These are phyloP conservation scores for Mayetiola destructor DNA, from an alignment of 2,888 invertebrate genomes.

Conservation along the genomic window DNA sequence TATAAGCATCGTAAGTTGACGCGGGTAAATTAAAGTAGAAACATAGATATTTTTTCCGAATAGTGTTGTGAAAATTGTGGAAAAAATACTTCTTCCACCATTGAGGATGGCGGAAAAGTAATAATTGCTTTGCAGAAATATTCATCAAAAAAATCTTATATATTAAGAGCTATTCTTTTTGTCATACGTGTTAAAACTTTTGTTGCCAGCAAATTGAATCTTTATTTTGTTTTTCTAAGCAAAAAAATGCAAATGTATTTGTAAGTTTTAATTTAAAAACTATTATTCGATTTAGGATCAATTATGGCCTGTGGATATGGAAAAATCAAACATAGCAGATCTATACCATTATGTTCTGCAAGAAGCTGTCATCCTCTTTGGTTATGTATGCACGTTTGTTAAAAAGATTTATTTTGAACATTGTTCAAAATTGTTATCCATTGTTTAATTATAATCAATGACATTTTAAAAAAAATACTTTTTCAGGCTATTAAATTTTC, in stretches of 20 bases:
- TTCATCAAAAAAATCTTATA: slow-evolving; percentile 2
- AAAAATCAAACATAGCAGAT: background rate
- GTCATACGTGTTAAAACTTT: slow-evolving; percentile 5
- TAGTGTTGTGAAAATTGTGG: slow-evolving; percentile 3
- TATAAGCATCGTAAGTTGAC: slow-evolving; percentile 3
- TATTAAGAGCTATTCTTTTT: background rate
- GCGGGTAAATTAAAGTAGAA: background rate
- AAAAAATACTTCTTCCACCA: no score
- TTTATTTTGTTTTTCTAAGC: background rate
- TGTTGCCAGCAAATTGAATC: background rate
- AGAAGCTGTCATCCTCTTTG: slow-evolving; percentile 1
- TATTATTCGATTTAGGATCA: slow-evolving; percentile 3
- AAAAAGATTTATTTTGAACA: slow-evolving; percentile 2
- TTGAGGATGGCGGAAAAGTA: no score
- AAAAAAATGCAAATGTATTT: slow-evolving; percentile 3
- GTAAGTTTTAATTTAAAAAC: slow-evolving; percentile 3
- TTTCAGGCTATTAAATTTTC: slow-evolving; percentile 2
- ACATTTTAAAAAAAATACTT: background rate
- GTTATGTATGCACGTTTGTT: slow-evolving; percentile 3
- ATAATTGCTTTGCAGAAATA: slow-evolving; percentile 1
- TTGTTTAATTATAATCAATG: slow-evolving; percentile 3
- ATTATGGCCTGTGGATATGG: background rate
- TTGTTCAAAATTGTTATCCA: slow-evolving; percentile 1
- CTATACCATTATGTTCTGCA: background rate
- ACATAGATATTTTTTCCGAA: slow-evolving; percentile 5